These are phyloP conservation scores for Phenganax subtilis DNA, from an alignment of 92 coral and sea anemone species.

Conservation along the genomic window DNA sequence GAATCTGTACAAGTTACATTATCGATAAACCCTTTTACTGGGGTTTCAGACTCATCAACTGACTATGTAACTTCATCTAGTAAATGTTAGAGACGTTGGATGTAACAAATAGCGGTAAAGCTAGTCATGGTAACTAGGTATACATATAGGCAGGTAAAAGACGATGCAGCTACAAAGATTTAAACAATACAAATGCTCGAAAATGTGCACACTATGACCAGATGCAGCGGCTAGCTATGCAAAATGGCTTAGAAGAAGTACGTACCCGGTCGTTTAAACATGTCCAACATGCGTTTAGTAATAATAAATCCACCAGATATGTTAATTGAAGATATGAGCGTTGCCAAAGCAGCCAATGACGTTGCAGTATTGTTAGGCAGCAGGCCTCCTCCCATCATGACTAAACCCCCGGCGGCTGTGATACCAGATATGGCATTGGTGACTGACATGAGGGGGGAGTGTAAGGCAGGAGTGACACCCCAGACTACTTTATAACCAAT, in stretches of 20 bases:
- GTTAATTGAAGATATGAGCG: conserved; percentile 87
- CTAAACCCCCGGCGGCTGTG: conserved; percentile 98
- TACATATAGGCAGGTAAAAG: too few relatives aligned
- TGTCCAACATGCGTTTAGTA: conserved; percentile 98
- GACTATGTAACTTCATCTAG: too few relatives aligned
- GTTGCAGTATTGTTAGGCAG: conserved; percentile 76
- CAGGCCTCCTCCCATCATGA: conserved; percentile 89
- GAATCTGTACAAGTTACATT: too few relatives aligned
- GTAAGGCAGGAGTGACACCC: conserved; percentile 97
- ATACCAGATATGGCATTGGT: conserved; percentile 98
- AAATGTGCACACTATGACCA: too few relatives aligned
- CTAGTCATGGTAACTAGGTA: too few relatives aligned
- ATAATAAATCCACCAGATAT: conserved; percentile 97
- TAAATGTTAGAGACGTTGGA: too few relatives aligned
- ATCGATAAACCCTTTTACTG: too few relatives aligned
- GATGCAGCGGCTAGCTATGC: background rate
- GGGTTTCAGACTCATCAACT: too few relatives aligned
- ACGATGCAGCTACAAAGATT: too few relatives aligned
- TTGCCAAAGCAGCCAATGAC: conserved; percentile 78
- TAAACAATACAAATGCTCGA: too few relatives aligned
- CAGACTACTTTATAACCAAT: conserved; percentile 99
- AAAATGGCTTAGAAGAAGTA: background rate
- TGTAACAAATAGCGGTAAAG: too few relatives aligned
- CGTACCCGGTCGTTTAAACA: conserved; percentile 96
- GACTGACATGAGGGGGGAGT: conserved; percentile 99